These are phyloP conservation scores for Cerastis leucographa DNA, from an alignment of 2,888 invertebrate genomes.

Conservation along the genomic window DNA sequence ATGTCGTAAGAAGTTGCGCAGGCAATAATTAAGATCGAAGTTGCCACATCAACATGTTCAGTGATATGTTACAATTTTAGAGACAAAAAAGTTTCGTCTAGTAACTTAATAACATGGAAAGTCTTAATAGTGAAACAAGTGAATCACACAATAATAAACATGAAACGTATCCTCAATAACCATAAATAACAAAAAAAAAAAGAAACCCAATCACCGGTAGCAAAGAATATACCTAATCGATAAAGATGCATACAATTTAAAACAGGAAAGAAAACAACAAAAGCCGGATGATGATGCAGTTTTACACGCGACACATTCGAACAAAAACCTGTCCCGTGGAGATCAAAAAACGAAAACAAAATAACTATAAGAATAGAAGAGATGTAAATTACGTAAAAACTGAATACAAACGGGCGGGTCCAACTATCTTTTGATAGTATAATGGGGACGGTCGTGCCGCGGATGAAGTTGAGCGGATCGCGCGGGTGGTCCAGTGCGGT, in stretches of 20 bases:
- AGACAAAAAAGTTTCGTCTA: not conserved
- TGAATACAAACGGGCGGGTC: conserved; percentile 70
- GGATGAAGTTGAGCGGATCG: conserved; percentile 79
- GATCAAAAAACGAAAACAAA: conserved; percentile 71
- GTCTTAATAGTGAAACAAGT: conserved; percentile 14
- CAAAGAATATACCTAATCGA: conserved; percentile 83
- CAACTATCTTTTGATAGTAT: conserved; percentile 86
- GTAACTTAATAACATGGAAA: not conserved
- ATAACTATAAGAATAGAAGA: conserved; percentile 76
- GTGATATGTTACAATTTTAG: not conserved
- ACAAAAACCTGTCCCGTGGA: conserved; percentile 71
- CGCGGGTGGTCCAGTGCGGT: conserved; percentile 86
- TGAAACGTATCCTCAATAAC: conserved; percentile 35
- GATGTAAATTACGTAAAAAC: conserved; percentile 84
- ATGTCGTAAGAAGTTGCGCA: conserved; percentile 24
- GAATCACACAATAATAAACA: conserved; percentile 30
- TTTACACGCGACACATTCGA: conserved; percentile 69
- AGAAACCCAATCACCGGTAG: conserved; percentile 75
- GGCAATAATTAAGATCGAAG: conserved; percentile 32
- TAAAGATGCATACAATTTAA: conserved; percentile 82
- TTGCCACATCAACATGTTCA: conserved; percentile 19
- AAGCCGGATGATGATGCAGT: conserved; percentile 79
- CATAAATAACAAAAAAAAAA: conserved; percentile 36
- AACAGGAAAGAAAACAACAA: conserved; percentile 79
- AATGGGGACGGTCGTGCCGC: conserved; percentile 85